A percentile compares a stretch with the other conserved stretches of the same genome.
Conservation (phyloP, 2,888 invertebrate genomes). For the Drosophila vallismaia region DNA sequence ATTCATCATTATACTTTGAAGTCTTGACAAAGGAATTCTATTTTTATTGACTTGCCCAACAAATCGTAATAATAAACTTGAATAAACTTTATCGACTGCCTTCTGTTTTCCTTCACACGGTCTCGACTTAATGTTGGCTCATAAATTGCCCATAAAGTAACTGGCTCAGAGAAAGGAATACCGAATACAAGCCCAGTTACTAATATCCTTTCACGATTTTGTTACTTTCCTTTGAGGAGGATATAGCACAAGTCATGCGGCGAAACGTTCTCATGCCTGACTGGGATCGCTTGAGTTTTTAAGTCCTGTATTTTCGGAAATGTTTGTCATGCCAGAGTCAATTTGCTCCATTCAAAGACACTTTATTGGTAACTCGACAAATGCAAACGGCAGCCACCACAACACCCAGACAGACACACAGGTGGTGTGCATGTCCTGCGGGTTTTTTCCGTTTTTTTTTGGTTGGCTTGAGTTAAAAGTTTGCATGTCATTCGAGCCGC, state of each 20-base stretch:
- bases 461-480: constrained; percentile 53
- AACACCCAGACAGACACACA: constrained; percentile 12
- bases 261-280: constrained; percentile 58
- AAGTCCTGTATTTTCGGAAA: constrained; percentile 32
- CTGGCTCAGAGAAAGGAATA: constrained; percentile 17
- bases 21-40: neutral
- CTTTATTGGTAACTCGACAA: constrained; percentile 76
- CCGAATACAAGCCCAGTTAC: neutral
- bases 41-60: constrained; percentile 9
- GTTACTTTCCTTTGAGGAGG: constrained; percentile 12
- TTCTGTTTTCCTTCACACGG: constrained; percentile 22
- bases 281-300: constrained; percentile 12
- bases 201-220: constrained; percentile 3
- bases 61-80: constrained; percentile 22
- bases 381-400: constrained; percentile 57
- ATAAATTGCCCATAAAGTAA: constrained; percentile 43
- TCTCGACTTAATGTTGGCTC: constrained; percentile 38
- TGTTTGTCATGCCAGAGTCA: constrained; percentile 78
- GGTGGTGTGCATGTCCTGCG: constrained; percentile 27
- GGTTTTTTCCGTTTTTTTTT: neutral
- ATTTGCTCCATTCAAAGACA: constrained; percentile 73
- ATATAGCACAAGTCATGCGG: constrained; percentile 65
- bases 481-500: constrained; percentile 75
- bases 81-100: constrained; percentile 14
- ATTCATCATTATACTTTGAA: neutral